Evolutionary conservation across 23 tunicate genomes (phyloP).

Genomic region (Styela plicata): DNA sequence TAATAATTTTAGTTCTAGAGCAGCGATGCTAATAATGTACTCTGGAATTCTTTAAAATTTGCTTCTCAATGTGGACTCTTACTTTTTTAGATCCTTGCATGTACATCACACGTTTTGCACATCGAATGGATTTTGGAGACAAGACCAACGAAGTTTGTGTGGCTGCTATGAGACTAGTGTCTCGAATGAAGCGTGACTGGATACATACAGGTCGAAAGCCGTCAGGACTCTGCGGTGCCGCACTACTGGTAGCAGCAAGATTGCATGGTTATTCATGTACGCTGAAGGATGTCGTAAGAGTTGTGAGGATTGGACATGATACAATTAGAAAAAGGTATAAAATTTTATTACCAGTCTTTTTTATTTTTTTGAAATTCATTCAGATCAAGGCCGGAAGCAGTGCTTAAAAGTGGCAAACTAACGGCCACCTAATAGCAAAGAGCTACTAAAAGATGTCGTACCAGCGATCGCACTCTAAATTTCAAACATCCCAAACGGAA

Average conservation of each 20-base stretch:
- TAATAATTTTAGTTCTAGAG: too few relatives aligned
- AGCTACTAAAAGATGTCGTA: too few relatives aligned
- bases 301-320: constrained; percentile 86
- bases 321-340: constrained; percentile 94
- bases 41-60: too few relatives aligned
- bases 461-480: too few relatives aligned
- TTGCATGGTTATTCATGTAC: constrained; percentile 83
- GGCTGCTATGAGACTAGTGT: constrained; percentile 86
- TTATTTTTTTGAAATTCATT: too few relatives aligned
- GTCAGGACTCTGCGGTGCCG: constrained; percentile 97
- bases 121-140: constrained; percentile 93
- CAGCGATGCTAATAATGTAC: too few relatives aligned
- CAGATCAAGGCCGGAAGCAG: too few relatives aligned
- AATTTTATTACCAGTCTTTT: too few relatives aligned
- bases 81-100: constrained; percentile 76
- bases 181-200: constrained; percentile 99
- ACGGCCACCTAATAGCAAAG: too few relatives aligned
- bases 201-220: constrained; percentile 90
- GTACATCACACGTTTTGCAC: constrained; percentile 96
- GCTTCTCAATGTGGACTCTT: too few relatives aligned
- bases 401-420: too few relatives aligned
- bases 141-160: constrained; percentile 81
- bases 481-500: too few relatives aligned
- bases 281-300: constrained; percentile 70
- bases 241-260: constrained; percentile 91